Conservation (phyloP, 2,888 invertebrate species). For the Ceriagrion tenellum region DNA sequence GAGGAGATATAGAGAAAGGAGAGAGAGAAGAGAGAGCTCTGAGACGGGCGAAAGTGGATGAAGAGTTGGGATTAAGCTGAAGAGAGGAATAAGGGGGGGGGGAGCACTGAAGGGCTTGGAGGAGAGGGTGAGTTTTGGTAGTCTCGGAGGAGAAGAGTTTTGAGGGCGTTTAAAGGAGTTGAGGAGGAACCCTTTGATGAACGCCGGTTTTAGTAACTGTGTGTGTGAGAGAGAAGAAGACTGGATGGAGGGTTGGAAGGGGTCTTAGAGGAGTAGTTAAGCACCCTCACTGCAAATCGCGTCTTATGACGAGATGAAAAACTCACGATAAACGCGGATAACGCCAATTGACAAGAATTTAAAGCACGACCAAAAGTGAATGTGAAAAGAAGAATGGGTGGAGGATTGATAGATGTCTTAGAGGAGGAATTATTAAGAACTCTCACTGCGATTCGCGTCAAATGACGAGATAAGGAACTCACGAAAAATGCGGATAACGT, state of each 20-base stretch:
- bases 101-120: neutral
- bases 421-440: too few species aligned
- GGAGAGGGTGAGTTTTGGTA: neutral
- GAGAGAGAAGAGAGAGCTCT: neutral
- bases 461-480: too few species aligned
- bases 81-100: neutral
- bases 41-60: neutral
- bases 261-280: neutral
- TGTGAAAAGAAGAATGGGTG: too few species aligned
- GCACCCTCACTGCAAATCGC: too few species aligned
- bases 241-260: neutral
- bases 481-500: too few species aligned
- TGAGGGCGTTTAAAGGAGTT: neutral
- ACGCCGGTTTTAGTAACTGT: too few species aligned
- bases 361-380: too few species aligned
- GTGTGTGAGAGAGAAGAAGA: neutral
- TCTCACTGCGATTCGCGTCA: too few species aligned
- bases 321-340: too few species aligned
- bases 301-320: too few species aligned
- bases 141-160: neutral
- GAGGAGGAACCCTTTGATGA: neutral
- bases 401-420: too few species aligned
- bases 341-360: too few species aligned
- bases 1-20: neutral
- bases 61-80: slow-evolving; percentile 6